A percentile compares a stretch with the other conserved stretches of the same genome.
Conservation (phyloP, 2,888 invertebrate genomes). For the Heliconius aoede region DNA sequence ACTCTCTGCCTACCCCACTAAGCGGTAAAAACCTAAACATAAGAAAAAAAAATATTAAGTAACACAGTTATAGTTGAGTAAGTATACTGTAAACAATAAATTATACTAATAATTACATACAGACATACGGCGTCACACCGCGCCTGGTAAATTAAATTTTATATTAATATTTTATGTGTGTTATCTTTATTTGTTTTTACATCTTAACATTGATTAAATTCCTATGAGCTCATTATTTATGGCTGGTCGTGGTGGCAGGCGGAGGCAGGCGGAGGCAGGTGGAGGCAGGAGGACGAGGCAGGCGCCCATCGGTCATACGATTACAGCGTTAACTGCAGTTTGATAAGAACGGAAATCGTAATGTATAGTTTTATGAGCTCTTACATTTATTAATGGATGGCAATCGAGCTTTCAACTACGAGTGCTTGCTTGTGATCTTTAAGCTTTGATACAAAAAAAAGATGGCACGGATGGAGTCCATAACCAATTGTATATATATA, state of each 20-base stretch:
- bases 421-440: not conserved
- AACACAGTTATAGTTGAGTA: too few relatives aligned
- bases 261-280: too few relatives aligned
- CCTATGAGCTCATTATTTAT: slow-evolving; percentile 19
- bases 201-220: slow-evolving; percentile 22
- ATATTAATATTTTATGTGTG: slow-evolving; percentile 2
- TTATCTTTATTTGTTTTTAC: slow-evolving; percentile 17
- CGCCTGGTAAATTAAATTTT: not conserved
- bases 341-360: slow-evolving; percentile 43
- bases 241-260: not conserved
- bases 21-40: too few relatives aligned
- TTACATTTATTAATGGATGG: slow-evolving; percentile 40
- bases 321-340: slow-evolving; percentile 37
- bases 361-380: slow-evolving; percentile 43
- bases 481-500: not conserved
- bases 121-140: not conserved
- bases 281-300: not conserved
- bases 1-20: too few relatives aligned
- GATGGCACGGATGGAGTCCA: not conserved
- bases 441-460: not conserved
- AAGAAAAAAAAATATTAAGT: too few relatives aligned
- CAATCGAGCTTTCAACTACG: slow-evolving; percentile 16
- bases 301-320: slow-evolving; percentile 39
- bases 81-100: too few relatives aligned
- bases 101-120: not conserved